Evolutionary conservation across 1,140 invertebrate species (phyloP), one percentile per base, ranked within the genome.

Genomic region (Telenomus remus): DNA sequence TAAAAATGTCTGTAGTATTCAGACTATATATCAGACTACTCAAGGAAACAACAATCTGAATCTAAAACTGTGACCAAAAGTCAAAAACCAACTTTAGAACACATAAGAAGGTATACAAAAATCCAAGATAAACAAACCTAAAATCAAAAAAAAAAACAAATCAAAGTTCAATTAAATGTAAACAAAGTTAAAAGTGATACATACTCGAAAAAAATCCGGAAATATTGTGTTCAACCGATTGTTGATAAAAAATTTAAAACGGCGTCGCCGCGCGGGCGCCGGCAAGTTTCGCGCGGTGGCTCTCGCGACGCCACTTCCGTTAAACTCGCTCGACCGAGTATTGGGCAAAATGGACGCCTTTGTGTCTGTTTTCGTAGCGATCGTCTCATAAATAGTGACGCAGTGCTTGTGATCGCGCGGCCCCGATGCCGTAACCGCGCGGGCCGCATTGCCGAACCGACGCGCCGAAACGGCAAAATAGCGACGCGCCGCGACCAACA

Each of bases 281-380:
- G 80, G 82, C 79, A 81, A 70, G 51, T n/a, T 19, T 66, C 35
- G 75, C 78, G 75, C 79, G 78, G 76, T 81, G 82, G 80, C 80
- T 63, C 68, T 55, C 80, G 82, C 84, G 84, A 86, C 86, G 86
- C 84, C 82, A 87, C 85, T 87, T 87, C 86, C 86, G 85, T 81
- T 84, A 59, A 81, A 78, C 81, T 81, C 82, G 80, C 81, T 82
- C 68, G 53, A 73, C 77, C 51, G 68, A 72, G 70, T 72, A 74
- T 70, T 82, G 82, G 87, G 82, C 85, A 88, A 88, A 88, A 88
- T 88, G 87, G 87, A 88, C 87, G 87, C 86, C 85, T 88, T 88
- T 87, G 86, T 88, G 83, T 87, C 87, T 87, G 86, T 88, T 88
- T 88, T 87, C 83, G 81, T 86, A 76, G 80, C 80, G 83, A 84